Conservation (phyloP, 2,797 vertebrate species). For the Catostomus latipinnis region DNA sequence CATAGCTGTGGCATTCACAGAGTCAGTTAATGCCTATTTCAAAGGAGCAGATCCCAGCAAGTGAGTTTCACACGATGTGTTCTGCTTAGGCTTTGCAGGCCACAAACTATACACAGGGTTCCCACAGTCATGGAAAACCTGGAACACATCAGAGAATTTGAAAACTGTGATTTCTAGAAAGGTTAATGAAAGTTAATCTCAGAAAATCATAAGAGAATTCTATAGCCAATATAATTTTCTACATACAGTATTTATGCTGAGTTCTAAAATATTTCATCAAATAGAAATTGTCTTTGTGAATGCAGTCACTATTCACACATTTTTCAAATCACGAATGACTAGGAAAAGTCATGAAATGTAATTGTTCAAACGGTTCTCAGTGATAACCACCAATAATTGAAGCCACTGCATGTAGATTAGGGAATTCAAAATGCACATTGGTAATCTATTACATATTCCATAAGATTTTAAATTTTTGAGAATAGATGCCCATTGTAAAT, state of each 20-base stretch:
- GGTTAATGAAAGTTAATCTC: neutral
- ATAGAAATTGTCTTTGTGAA: too few species aligned
- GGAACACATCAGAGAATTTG: neutral
- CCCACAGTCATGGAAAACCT: neutral
- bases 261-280: neutral
- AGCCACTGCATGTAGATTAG: neutral
- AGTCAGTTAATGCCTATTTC: conserved; percentile 99
- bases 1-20: conserved; percentile 96
- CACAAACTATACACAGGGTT: neutral
- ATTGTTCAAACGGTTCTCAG: neutral
- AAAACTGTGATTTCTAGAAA: neutral
- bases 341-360: neutral
- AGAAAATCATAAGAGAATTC: neutral
- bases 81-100: conserved; percentile 29
- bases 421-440: neutral
- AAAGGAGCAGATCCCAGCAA: conserved; percentile 98
- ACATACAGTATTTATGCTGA: neutral
- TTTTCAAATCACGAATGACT: too few species aligned
- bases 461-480: neutral
- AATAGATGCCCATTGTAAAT: neutral
- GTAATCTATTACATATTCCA: neutral
- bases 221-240: neutral
- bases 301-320: too few species aligned
- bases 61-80: conserved; percentile 81
- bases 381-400: neutral